phyloP scores from a whole-genome alignment of 2,113 vertebrate genomes.

The Amphiprion ocellaris region DNA sequence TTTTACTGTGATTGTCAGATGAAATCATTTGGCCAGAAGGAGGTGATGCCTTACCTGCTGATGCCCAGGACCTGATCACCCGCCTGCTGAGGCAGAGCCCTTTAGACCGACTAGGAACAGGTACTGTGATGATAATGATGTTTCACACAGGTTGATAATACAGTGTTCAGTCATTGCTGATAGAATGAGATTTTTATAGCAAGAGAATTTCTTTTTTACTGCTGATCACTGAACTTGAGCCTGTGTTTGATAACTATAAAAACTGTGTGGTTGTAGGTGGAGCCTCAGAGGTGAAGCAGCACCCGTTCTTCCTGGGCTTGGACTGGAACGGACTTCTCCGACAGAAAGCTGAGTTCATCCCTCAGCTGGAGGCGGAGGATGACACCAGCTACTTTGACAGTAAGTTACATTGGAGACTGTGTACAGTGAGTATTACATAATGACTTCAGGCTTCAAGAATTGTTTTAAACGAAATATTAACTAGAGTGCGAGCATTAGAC shows the following conservation, averaged over 20 bases:
- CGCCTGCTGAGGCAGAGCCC: slow-evolving; percentile 91
- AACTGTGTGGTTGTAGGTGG: slow-evolving; percentile 83
- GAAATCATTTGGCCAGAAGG: slow-evolving; percentile 98
- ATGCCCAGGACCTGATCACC: slow-evolving; percentile 94
- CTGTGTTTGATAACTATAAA: slow-evolving; percentile 9
- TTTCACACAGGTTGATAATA: not conserved
- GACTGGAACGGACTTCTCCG: slow-evolving; percentile 96
- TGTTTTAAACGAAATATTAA: not conserved
- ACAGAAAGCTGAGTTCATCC: slow-evolving; percentile 97
- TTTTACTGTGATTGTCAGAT: slow-evolving; percentile 81
- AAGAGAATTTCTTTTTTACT: not conserved
- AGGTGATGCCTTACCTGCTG: slow-evolving; percentile 90
- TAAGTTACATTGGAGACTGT: slow-evolving; percentile 72
- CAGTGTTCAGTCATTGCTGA: not conserved
- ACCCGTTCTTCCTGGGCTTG: slow-evolving; percentile 91
- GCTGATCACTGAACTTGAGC: not conserved
- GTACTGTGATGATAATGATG: slow-evolving; percentile 71
- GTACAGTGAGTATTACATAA: not conserved
- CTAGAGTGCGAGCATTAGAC: not conserved
- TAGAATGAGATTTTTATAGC: not conserved
- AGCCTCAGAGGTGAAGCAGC: slow-evolving; percentile 92
- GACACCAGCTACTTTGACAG: slow-evolving; percentile 99
- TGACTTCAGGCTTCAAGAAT: not conserved
- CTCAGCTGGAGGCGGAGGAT: slow-evolving; percentile 94
- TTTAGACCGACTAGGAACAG: slow-evolving; percentile 93